Conservation (phyloP, 2,888 invertebrate genomes). For the Thumatha senex region DNA sequence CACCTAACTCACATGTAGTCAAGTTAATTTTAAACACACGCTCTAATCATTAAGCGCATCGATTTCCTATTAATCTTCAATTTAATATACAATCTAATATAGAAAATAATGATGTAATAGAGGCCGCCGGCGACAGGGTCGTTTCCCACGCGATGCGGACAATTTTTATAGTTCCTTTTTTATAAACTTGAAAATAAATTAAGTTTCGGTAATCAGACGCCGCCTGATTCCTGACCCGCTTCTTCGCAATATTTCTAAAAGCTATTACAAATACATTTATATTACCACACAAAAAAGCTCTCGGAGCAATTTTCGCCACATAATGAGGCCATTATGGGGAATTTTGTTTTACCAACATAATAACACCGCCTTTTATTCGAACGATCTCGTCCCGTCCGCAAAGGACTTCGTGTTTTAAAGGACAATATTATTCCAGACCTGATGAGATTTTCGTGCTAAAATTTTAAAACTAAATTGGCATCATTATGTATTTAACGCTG, state of each 20-base stretch:
- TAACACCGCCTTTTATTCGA: slow-evolving; percentile 80
- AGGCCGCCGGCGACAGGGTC: slow-evolving; percentile 81
- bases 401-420: slow-evolving; percentile 77
- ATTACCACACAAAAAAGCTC: slow-evolving; percentile 80
- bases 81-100: slow-evolving; percentile 81
- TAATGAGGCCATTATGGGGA: slow-evolving; percentile 83
- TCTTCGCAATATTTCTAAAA: slow-evolving; percentile 82
- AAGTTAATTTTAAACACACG: slow-evolving; percentile 48
- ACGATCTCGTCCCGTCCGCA: slow-evolving; percentile 67
- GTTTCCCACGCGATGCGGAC: slow-evolving; percentile 79
- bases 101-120: slow-evolving; percentile 83
- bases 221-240: slow-evolving; percentile 73
- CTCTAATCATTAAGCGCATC: slow-evolving; percentile 65
- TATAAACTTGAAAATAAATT: slow-evolving; percentile 79
- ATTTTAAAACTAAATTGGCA: slow-evolving; percentile 75
- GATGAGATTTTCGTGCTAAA: slow-evolving; percentile 83
- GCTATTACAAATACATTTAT: slow-evolving; percentile 84
- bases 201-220: slow-evolving; percentile 81
- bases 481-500: slow-evolving; percentile 75
- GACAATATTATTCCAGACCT: slow-evolving; percentile 78
- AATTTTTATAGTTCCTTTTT: slow-evolving; percentile 67
- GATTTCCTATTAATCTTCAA: slow-evolving; percentile 80
- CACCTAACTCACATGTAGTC: slow-evolving; percentile 14
- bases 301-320: slow-evolving; percentile 82
- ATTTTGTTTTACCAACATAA: slow-evolving; percentile 84